phyloP scores from a whole-genome alignment of 2,797 vertebrate genomes.

The Onychomys leucogaster region DNA sequence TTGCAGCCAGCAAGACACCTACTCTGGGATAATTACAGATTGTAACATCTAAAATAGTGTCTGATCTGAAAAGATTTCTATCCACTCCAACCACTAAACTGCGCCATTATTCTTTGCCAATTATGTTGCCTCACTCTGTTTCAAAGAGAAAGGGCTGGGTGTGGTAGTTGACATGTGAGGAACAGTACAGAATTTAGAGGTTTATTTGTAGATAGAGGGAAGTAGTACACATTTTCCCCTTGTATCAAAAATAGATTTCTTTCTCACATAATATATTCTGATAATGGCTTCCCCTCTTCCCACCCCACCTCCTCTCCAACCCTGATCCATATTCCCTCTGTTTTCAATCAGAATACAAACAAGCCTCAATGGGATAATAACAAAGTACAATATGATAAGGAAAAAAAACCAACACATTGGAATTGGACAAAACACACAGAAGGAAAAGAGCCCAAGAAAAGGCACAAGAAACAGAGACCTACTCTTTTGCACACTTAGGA shows the following conservation, averaged over 20 bases:
- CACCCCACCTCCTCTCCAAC: not conserved
- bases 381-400: not conserved
- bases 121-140: conserved; percentile 10
- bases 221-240: not conserved
- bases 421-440: not conserved
- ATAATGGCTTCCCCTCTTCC: not conserved
- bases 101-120: not conserved
- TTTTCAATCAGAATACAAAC: not conserved
- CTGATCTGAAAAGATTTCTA: conserved; percentile 38
- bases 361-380: not conserved
- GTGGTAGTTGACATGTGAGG: not conserved
- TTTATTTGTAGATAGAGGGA: not conserved
- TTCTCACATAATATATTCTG: not conserved
- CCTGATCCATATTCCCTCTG: not conserved
- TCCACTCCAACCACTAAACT: not conserved
- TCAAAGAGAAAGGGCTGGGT: not conserved
- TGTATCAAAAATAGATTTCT: not conserved
- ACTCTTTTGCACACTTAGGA: not conserved
- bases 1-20: not conserved
- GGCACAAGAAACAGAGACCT: not conserved
- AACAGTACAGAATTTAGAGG: not conserved
- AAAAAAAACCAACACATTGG: not conserved
- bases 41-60: conserved; percentile 18
- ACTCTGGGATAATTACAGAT: conserved; percentile 21
- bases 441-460: not conserved